Evolutionary conservation across 2,113 vertebrate species (phyloP).

Genomic region (Petrocephalus zakoni): DNA sequence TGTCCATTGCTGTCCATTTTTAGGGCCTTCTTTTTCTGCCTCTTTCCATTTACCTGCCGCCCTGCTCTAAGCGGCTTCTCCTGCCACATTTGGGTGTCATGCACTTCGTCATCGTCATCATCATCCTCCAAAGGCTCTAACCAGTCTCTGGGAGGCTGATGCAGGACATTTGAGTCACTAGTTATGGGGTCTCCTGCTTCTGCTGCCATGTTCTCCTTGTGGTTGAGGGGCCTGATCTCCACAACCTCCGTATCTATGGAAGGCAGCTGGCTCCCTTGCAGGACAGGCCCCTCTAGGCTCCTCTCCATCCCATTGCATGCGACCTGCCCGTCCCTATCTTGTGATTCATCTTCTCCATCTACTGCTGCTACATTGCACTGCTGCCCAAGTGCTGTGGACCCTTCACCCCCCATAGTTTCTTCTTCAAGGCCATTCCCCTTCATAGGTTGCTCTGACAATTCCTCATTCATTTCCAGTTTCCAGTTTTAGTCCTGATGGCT

Average conservation of each 20-base stretch:
- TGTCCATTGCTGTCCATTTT: not conserved
- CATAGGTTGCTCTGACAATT: not conserved
- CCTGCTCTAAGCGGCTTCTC: not conserved
- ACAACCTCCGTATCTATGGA: not conserved
- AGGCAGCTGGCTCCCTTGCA: conserved; percentile 2
- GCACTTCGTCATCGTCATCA: conserved; percentile 26
- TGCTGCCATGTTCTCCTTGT: not conserved
- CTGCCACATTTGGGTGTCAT: not conserved
- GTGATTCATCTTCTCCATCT: not conserved
- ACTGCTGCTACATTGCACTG: not conserved
- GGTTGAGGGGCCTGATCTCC: not conserved
- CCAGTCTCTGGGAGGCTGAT: conserved; percentile 31
- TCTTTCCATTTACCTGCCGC: not conserved
- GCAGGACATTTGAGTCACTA: not conserved
- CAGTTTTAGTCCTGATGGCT: not conserved
- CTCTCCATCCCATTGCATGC: not conserved
- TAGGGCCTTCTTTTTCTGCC: not conserved
- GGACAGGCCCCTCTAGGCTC: not conserved
- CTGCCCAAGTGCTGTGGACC: not conserved
- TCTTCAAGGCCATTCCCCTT: not conserved
- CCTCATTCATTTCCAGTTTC: conserved; percentile 10
- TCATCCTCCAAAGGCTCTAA: conserved; percentile 40
- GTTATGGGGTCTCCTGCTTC: not conserved
- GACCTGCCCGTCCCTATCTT: not conserved
- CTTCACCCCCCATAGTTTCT: conserved; percentile 5